Evolutionary conservation across 2,797 vertebrate species (phyloP).

Genomic region (Sebastes cheni): DNA sequence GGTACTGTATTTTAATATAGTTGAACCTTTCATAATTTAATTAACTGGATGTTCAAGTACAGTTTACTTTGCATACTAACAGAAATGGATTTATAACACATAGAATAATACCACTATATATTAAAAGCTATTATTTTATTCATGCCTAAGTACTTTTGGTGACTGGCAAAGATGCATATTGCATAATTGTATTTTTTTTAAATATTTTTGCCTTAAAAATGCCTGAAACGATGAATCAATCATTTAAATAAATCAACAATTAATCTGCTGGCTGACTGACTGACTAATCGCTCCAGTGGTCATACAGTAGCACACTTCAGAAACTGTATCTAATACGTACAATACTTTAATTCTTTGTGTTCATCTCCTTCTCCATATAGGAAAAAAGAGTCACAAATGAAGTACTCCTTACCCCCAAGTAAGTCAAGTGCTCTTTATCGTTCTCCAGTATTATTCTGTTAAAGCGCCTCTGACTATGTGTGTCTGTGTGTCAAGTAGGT

Average conservation of each 20-base stretch:
- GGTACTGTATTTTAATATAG: slow-evolving; percentile 70
- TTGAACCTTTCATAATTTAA: background rate
- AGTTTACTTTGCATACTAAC: background rate
- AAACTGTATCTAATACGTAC: background rate
- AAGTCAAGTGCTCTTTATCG: slow-evolving; percentile 31
- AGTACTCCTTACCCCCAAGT: slow-evolving; percentile 81
- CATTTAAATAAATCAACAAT: background rate
- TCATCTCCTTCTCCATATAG: slow-evolving; percentile 63
- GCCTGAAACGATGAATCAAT: background rate
- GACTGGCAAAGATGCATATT: background rate
- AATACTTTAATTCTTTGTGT: background rate
- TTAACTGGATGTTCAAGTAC: background rate
- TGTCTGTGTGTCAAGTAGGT: slow-evolving; percentile 45
- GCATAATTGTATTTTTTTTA: background rate
- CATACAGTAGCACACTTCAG: background rate
- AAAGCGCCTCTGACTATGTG: background rate
- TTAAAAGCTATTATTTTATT: background rate
- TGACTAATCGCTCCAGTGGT: background rate
- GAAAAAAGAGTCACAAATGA: slow-evolving; percentile 77
- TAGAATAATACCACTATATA: background rate
- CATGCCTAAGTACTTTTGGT: background rate
- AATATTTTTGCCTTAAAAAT: background rate
- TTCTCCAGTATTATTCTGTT: background rate
- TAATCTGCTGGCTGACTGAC: rapidly evolving
- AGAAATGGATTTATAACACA: background rate